These are phyloP conservation scores for Candoia aspera DNA, from an alignment of 2,113 vertebrate species.

Conservation along the genomic window DNA sequence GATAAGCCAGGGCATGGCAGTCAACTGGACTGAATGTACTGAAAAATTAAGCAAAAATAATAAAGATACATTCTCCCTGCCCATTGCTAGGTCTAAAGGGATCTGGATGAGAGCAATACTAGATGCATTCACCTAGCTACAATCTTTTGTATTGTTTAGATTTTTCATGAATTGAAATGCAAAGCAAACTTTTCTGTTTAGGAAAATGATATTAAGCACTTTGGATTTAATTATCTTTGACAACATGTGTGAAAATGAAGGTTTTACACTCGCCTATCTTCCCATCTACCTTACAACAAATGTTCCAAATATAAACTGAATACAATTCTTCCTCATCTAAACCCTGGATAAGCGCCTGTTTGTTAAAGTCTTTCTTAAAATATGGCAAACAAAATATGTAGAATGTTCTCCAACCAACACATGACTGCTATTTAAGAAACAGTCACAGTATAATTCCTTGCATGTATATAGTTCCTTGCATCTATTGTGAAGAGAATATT, in stretches of 20 bases:
- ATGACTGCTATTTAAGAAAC: background rate
- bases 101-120: background rate
- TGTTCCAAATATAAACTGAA: background rate
- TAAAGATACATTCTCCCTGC: background rate
- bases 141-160: background rate
- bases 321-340: background rate
- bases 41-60: background rate
- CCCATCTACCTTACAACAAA: background rate
- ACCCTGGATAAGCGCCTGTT: background rate
- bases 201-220: background rate
- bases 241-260: background rate
- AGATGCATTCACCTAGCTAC: background rate
- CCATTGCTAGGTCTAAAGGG: background rate
- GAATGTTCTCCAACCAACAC: background rate
- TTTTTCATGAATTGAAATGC: background rate
- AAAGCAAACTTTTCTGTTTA: background rate
- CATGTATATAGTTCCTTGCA: background rate
- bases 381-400: background rate
- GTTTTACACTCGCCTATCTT: background rate
- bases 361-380: background rate
- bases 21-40: background rate
- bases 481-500: background rate
- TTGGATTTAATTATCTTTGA: background rate
- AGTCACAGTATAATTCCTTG: background rate
- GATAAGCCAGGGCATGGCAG: background rate